These are phyloP conservation scores for Vireo griseus DNA, from an alignment of 2,797 vertebrate species.

Conservation along the genomic window DNA sequence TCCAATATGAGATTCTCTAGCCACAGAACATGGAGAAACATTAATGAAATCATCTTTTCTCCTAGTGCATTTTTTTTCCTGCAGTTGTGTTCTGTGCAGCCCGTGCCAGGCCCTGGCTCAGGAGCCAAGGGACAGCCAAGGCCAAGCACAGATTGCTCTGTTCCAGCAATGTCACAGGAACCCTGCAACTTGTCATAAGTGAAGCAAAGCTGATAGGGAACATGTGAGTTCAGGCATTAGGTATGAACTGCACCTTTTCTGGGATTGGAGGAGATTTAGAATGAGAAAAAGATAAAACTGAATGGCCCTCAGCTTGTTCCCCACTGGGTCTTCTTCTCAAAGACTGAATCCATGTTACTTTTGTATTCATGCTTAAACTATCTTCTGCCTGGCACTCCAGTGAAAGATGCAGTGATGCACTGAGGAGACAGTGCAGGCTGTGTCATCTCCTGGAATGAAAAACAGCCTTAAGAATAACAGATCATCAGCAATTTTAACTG, in stretches of 20 bases:
- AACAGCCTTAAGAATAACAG: neutral
- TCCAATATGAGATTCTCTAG: neutral
- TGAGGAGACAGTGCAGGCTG: neutral
- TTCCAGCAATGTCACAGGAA: neutral
- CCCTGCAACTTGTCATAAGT: neutral
- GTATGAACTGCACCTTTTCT: neutral
- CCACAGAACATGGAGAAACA: neutral
- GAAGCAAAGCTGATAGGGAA: fast-evolving
- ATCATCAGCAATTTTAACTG: neutral
- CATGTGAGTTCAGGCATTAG: neutral
- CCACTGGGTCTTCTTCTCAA: neutral
- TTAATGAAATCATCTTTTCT: neutral
- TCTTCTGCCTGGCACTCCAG: neutral
- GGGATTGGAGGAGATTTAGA: neutral
- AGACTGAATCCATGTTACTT: neutral
- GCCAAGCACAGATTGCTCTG: neutral
- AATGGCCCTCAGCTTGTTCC: neutral
- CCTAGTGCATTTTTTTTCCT: neutral
- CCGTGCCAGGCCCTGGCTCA: neutral
- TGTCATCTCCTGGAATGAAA: neutral
- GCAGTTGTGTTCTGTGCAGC: neutral
- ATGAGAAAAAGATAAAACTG: neutral
- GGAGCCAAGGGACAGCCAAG: neutral
- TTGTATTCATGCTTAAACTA: neutral
- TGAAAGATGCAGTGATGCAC: neutral